Percentiles rank a stretch among this genome's conserved stretches.
Evolutionary conservation across 2,888 invertebrate genomes (phyloP).

Genomic region (Salticus scenicus): DNA sequence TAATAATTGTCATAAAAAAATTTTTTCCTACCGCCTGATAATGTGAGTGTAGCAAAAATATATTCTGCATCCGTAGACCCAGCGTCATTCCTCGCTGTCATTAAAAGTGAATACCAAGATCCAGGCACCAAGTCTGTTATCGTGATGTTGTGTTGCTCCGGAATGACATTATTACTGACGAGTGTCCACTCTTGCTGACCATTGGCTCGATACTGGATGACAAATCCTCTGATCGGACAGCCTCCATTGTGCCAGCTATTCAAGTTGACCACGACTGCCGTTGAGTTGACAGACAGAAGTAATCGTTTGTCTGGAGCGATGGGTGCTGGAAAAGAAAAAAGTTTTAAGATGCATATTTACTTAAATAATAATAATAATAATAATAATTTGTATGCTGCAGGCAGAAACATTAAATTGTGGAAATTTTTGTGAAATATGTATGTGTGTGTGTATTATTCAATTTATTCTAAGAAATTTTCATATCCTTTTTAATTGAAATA

Average conservation of each 20-base stretch:
- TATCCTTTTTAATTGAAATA: too few relatives aligned
- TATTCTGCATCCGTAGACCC: conserved; percentile 96
- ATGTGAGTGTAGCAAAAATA: conserved; percentile 94
- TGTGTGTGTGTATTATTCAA: too few relatives aligned
- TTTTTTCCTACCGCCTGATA: conserved; percentile 95
- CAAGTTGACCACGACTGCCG: conserved; percentile 92
- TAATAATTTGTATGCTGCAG: not conserved
- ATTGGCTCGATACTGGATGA: conserved; percentile 84
- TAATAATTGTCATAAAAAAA: too few relatives aligned
- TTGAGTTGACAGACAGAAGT: conserved; percentile 94
- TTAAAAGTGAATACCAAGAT: conserved; percentile 94
- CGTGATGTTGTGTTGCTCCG: conserved; percentile 75
- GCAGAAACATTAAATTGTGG: not conserved
- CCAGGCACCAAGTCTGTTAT: conserved; percentile 88
- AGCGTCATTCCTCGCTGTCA: conserved; percentile 90
- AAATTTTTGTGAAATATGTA: too few relatives aligned
- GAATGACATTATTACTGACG: conserved; percentile 94
- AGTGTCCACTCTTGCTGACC: conserved; percentile 87
- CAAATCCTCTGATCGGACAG: conserved; percentile 95
- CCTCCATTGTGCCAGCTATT: conserved; percentile 96
- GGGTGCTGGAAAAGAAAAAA: conserved; percentile 81
- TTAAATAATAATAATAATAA: too few relatives aligned
- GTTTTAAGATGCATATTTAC: not conserved
- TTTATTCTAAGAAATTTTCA: too few relatives aligned
- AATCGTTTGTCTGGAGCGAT: conserved; percentile 91